These are phyloP conservation scores for Cyprinodon variegatus DNA, from an alignment of 2,113 vertebrate genomes.

Conservation along the genomic window DNA sequence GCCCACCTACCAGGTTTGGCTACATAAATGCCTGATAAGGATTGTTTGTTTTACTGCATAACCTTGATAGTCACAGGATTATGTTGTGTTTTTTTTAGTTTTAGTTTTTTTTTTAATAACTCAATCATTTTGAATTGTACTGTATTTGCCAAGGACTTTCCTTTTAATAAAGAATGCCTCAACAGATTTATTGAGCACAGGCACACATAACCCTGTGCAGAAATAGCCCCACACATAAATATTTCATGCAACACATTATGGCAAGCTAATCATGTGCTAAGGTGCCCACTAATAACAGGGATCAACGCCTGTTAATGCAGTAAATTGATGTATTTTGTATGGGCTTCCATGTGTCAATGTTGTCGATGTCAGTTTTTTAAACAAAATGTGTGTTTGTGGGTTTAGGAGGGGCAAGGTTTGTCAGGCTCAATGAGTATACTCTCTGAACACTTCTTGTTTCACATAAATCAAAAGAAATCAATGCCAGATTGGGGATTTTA, in stretches of 20 bases:
- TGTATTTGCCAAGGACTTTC: background rate
- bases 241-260: background rate
- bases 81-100: no score
- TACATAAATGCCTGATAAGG: background rate
- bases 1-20: no score
- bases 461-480: slow-evolving; percentile 80
- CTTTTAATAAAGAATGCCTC: background rate
- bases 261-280: background rate
- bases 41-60: background rate
- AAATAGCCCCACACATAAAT: background rate
- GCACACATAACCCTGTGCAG: background rate
- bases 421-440: slow-evolving; percentile 57
- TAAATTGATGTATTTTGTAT: slow-evolving; percentile 26
- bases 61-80: background rate
- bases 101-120: background rate
- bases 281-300: background rate
- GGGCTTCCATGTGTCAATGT: slow-evolving; percentile 61
- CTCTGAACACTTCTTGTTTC: slow-evolving; percentile 56
- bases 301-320: background rate
- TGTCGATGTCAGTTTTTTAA: slow-evolving; percentile 55
- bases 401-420: slow-evolving; percentile 7
- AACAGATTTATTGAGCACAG: background rate
- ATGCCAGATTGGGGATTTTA: slow-evolving; percentile 71
- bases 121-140: background rate
- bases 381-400: slow-evolving; percentile 53